Evolutionary conservation across 2,113 vertebrate species (phyloP), one percentile per base, ranked within the genome.

Genomic region (Stegostoma tigrinum): DNA sequence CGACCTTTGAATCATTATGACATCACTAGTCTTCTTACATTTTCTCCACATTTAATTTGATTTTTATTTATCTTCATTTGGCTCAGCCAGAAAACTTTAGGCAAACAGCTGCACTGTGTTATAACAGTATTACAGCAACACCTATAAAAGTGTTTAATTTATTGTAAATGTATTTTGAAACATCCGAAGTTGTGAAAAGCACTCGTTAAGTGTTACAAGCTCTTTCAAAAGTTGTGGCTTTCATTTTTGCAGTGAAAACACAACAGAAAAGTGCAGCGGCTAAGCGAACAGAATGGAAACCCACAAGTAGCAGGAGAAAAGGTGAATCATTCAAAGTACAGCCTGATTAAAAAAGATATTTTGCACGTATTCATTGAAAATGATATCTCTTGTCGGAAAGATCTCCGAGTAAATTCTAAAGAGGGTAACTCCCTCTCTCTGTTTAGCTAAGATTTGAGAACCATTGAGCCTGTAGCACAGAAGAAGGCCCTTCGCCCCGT

Each of bases 171-270:
- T 34, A 3, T 10, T 83, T 83, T 83, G 17, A 5, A 42, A 83
- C 17, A 21, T 93, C 7, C 42, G 61, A 61, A 34, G 48, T 90
- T 15, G 10, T 91, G 52, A 91, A 45, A 91, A 14, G 96, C 95
- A 96, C 93, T 52, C 93, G 52, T 86, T 94, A 97, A 96, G 96
- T 96, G 96, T 97, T 10, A n/a, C 72, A 34, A 75, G 30, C 72
- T 72, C 27, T 72, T 30, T n/a, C 21, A 23, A 19, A 68, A 68
- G 55, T 61, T 12, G 96, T 66, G 75, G 96, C 27, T 93, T 64
- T 23, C 2, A n/a, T 93, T 83, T 15, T 83, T 42, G 34, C 61
- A 93, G 89, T 93, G 61, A 93, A 93, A 90, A 30, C 48, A 1
- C 87, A 61, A 61, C 27, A 5, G 30, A 55, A 55, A 66, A 21